Percentiles rank a stretch among this genome's conserved stretches.
Evolutionary conservation across 2,888 invertebrate species (phyloP).

Genomic region (Caenorhabditis sp.): DNA sequence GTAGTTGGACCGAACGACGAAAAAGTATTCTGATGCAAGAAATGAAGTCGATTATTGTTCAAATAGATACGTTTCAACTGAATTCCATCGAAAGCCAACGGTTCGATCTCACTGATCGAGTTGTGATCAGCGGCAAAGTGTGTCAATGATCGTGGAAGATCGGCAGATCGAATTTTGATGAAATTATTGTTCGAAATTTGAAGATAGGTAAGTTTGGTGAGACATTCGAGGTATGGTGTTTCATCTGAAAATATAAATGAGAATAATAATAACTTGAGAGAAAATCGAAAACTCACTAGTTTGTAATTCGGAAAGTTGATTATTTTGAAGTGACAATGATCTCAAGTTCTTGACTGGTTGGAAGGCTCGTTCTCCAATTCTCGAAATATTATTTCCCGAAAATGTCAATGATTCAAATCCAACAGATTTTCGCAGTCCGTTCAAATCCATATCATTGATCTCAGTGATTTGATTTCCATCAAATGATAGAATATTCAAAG

Average conservation of each 20-base stretch:
- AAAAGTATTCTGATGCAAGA: slow-evolving; percentile 61
- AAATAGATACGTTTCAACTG: slow-evolving; percentile 56
- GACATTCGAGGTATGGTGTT: slow-evolving; percentile 67
- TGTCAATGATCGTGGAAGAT: slow-evolving; percentile 45
- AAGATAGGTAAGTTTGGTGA: slow-evolving; percentile 70
- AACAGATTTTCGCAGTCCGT: slow-evolving; percentile 39
- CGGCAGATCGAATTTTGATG: slow-evolving; percentile 33
- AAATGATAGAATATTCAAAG: slow-evolving; percentile 50
- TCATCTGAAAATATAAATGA: slow-evolving; percentile 22
- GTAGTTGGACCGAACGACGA: slow-evolving; percentile 49
- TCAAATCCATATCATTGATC: slow-evolving; percentile 60
- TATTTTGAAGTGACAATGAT: slow-evolving; percentile 46
- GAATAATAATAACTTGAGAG: not conserved
- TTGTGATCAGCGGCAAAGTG: slow-evolving; percentile 52
- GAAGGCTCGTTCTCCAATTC: slow-evolving; percentile 44
- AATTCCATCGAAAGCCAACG: slow-evolving; percentile 56
- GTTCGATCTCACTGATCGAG: slow-evolving; percentile 48
- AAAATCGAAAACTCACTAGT: slow-evolving; percentile 12
- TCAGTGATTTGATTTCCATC: slow-evolving; percentile 56
- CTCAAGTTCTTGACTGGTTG: slow-evolving; percentile 31
- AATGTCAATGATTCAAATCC: slow-evolving; percentile 43
- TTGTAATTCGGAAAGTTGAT: slow-evolving; percentile 35
- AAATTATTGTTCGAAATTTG: slow-evolving; percentile 72
- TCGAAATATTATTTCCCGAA: slow-evolving; percentile 48
- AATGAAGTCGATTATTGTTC: slow-evolving; percentile 65